Percentiles rank a stretch among this genome's conserved stretches.
Evolutionary conservation across 2,113 vertebrate species (phyloP).

Genomic region (Myotis davidii): DNA sequence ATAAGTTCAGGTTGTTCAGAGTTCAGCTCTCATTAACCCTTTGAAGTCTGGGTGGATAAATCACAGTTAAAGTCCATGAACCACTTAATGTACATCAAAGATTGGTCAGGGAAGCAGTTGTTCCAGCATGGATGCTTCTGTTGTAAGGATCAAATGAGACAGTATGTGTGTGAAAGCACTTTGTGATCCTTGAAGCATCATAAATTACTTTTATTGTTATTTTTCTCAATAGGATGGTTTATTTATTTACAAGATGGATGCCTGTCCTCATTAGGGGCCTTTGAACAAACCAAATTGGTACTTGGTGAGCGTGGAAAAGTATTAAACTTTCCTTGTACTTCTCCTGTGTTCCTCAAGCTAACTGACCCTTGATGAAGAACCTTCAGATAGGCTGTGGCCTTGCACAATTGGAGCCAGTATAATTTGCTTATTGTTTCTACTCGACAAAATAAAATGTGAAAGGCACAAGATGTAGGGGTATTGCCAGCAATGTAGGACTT

Average conservation of each 20-base stretch:
- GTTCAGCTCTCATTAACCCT: slow-evolving; percentile 75
- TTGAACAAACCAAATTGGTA: slow-evolving; percentile 31
- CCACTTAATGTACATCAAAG: slow-evolving; percentile 64
- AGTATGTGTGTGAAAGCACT: slow-evolving; percentile 47
- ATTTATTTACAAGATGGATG: slow-evolving; percentile 55
- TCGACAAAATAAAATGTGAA: not conserved
- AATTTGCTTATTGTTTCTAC: slow-evolving; percentile 42
- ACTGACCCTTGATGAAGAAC: not conserved
- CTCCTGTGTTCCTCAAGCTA: slow-evolving; percentile 37
- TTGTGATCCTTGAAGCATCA: slow-evolving; percentile 51
- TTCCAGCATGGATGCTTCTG: slow-evolving; percentile 29
- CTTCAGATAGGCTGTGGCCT: not conserved
- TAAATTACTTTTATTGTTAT: slow-evolving; percentile 65
- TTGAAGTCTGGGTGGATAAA: slow-evolving; percentile 70
- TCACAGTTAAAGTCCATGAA: slow-evolving; percentile 20
- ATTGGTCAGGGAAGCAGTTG: slow-evolving; percentile 50
- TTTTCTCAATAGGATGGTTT: slow-evolving; percentile 60
- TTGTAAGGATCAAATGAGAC: slow-evolving; percentile 67
- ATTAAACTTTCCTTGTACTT: slow-evolving; percentile 33
- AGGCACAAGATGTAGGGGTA: not conserved
- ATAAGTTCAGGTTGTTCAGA: slow-evolving; percentile 72
- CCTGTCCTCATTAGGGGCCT: slow-evolving; percentile 26
- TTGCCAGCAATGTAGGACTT: not conserved
- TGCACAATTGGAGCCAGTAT: not conserved
- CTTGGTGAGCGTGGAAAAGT: slow-evolving; percentile 47